Conservation (phyloP, 2,888 invertebrate genomes). For the Drosophila putrida region DNA sequence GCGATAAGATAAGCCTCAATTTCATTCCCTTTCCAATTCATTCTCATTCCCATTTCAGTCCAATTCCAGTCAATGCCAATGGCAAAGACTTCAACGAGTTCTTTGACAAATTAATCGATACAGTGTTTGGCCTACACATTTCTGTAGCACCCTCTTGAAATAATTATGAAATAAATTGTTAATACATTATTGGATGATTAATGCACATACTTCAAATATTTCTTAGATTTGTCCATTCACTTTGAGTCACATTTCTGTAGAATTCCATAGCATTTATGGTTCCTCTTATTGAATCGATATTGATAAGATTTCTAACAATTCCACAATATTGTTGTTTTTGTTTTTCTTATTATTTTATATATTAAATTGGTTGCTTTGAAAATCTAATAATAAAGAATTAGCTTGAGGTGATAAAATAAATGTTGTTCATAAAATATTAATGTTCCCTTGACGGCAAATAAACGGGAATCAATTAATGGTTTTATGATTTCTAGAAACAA, state of each 20-base stretch:
- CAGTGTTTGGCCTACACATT: not conserved
- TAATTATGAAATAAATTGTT: conserved; percentile 21
- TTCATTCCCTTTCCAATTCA: not conserved
- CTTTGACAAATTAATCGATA: conserved; percentile 20
- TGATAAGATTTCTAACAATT: conserved; percentile 15
- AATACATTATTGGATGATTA: conserved; percentile 12
- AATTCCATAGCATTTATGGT: conserved; percentile 10
- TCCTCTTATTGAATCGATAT: not conserved
- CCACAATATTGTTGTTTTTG: not conserved
- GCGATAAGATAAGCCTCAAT: conserved; percentile 52
- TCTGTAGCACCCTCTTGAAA: conserved; percentile 22
- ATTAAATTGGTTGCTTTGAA: conserved; percentile 15
- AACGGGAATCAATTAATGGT: no score
- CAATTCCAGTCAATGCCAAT: conserved; percentile 28
- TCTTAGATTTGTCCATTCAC: conserved; percentile 10
- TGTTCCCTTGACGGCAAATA: not conserved
- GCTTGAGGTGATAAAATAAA: not conserved
- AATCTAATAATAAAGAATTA: conserved; percentile 9
- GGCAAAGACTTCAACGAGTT: conserved; percentile 18
- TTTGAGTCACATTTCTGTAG: conserved; percentile 15
- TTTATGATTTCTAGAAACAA: no score
- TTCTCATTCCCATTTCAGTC: not conserved
- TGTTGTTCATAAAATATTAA: not conserved
- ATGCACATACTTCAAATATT: conserved; percentile 23
- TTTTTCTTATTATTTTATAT: not conserved